Base-by-base conservation (phyloP, 2,113 vertebrate genomes). In the Petromus typicus region DNA sequence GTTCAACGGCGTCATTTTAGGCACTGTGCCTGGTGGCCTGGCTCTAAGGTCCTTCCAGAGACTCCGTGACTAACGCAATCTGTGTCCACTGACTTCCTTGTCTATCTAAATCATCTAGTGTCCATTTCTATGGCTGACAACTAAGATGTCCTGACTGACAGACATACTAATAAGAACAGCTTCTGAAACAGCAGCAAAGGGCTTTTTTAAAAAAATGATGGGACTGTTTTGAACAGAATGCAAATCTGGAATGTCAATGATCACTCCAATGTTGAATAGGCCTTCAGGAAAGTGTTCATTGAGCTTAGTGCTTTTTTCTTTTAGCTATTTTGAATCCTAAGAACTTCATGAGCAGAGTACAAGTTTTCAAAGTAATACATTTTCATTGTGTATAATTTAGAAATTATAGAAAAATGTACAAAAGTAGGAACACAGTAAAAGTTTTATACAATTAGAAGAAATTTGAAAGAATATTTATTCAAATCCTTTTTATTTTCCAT, bases 271-370 rank as follows among this genome's bases (percentile, higher is more conserved):
- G 1, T 22, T 75, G 69, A 78, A n/a, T 5, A 43, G 27, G 23
- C 84, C 84, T 37, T 14, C 34, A 79, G 40, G 2, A 0, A 48
- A 79, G 34, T 23, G 25, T 27, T 57, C 37, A 0, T 0, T 57
- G 20, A 18, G 20, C 51, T 51, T 59, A 64, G 43, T 32, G 66
- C 32, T 83, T 81, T 83, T 81, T 83, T 25, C 67, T 95, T 75
- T 93, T 51, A 71, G 81, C 32, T 61, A 43, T 27, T 76, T n/a
- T 84, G n/a, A 84, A n/a, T 95, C 76, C 14, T n/a, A 89, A 82
- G 37, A 87, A 56, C 25, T 20, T 87, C 25, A 54, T 80, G 9
- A 18, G 85, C 54, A 3, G 40, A 88, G 57, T 12, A 89, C 51
- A 91, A 43, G 57, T 69, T 83, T 90, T 79, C 82, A n/a, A 85